Base-by-base conservation (phyloP, 2,888 invertebrate genomes). In the Netelia virgata region DNA sequence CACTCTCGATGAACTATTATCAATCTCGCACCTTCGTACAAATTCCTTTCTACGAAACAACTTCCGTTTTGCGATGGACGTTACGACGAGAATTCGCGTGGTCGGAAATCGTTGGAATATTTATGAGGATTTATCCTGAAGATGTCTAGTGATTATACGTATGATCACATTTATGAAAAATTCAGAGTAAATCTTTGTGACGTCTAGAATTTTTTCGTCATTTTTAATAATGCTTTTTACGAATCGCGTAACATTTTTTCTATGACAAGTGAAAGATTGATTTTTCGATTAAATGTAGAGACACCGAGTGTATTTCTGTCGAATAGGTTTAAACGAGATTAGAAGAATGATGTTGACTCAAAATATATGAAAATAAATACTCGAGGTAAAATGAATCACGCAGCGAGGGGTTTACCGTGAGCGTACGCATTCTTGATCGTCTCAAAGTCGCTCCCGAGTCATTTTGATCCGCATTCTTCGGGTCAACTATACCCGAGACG, bases 401-500 rank as follows among this genome's bases (percentile, higher is more conserved):
- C 18, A 16, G 41, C 20, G 55, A 28, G 72, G 63, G 55, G 59
- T 81, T 84, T 81, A 76, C 68, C 84, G 50, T 16, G 55, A 36
- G 47, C 20, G 36, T 59, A 18, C 23, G 36, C 41, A 53, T 82
- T 66, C 66, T 43, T 73, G 66, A 53, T 66, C 28, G 36, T 57
- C 18, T 64, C 41, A 36, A 53, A 50, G 76, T 82, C 82, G 72
- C 72, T 76, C 47, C 41, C 28, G 59, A 72, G 76, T 84, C 75
- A 64, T 73, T 77, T 63, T 59, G 18, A 84, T 82, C 78, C 84
- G 84, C 84, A 78, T 84, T 82, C 81, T 69, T 78, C 70, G 82
- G 84, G 84, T 78, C 81, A 82, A 74, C 23, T 64, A 53, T 53
- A 74, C 14, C 50, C 50, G 36, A 23, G 43, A 81, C 18, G 16